Evolutionary conservation across 2,797 vertebrate species (phyloP).

Genomic region (Heliangelus exortis): DNA sequence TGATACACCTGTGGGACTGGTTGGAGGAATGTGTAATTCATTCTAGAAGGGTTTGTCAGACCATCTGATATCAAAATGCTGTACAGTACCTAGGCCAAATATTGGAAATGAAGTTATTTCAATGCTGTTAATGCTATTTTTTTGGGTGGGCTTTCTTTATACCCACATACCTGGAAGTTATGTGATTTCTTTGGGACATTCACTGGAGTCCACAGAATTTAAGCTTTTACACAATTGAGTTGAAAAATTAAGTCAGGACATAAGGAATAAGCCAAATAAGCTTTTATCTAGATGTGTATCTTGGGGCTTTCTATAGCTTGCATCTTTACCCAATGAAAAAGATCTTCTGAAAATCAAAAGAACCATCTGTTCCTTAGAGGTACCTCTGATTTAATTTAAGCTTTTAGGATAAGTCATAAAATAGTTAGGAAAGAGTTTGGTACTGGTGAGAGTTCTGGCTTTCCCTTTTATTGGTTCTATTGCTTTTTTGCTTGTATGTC

Average conservation of each 20-base stretch:
- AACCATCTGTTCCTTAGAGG: neutral
- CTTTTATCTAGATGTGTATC: neutral
- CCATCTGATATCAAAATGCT: neutral
- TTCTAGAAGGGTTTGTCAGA: neutral
- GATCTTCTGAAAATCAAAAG: neutral
- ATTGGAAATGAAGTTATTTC: neutral
- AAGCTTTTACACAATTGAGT: rapidly evolving
- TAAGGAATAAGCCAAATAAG: neutral
- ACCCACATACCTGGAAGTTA: neutral
- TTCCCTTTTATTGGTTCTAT: neutral
- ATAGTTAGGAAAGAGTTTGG: neutral
- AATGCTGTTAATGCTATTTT: neutral
- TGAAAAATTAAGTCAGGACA: neutral
- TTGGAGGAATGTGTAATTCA: neutral
- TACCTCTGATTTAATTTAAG: neutral
- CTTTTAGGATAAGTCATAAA: neutral
- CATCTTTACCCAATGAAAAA: neutral
- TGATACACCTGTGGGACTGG: neutral
- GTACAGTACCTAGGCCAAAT: rapidly evolving
- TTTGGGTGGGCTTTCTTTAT: neutral
- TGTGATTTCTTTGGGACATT: neutral
- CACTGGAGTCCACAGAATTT: neutral
- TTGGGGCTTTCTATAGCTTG: neutral
- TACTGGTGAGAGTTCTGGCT: neutral
- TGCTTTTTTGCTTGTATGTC: neutral